phyloP scores from a whole-genome alignment of 2,888 invertebrate species.

The Eupeodes latifasciatus region DNA sequence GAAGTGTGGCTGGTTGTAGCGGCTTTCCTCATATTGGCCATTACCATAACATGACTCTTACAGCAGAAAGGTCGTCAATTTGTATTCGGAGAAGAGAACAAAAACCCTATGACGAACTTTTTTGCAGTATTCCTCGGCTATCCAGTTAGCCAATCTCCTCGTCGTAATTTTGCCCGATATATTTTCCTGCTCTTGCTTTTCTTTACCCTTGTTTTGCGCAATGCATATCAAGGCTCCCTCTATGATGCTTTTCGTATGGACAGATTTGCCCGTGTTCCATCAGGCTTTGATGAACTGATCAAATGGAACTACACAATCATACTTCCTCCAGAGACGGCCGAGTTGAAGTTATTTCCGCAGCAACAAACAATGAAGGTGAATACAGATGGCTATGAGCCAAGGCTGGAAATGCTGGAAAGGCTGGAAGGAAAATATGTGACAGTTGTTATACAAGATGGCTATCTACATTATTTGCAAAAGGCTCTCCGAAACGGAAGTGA shows the following conservation, averaged over 20 bases:
- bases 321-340: slow-evolving; percentile 55
- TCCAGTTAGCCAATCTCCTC: slow-evolving; percentile 77
- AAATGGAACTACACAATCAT: slow-evolving; percentile 77
- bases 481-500: slow-evolving; percentile 74
- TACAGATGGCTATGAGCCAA: not conserved
- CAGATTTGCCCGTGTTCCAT: slow-evolving; percentile 76
- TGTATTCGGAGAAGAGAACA: slow-evolving; percentile 72
- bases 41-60: slow-evolving; percentile 23
- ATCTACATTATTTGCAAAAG: slow-evolving; percentile 78
- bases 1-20: slow-evolving; percentile 77
- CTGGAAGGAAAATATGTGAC: slow-evolving; percentile 16
- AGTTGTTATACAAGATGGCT: slow-evolving; percentile 77
- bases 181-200: slow-evolving; percentile 80
- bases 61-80: slow-evolving; percentile 32
- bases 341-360: slow-evolving; percentile 77
- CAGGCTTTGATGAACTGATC: slow-evolving; percentile 76
- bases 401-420: slow-evolving; percentile 14
- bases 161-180: slow-evolving; percentile 78
- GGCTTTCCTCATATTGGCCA: slow-evolving; percentile 23
- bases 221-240: slow-evolving; percentile 81
- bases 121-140: slow-evolving; percentile 78
- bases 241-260: slow-evolving; percentile 80
- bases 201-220: slow-evolving; percentile 79
- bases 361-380: slow-evolving; percentile 56
- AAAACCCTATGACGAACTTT: slow-evolving; percentile 77